Evolutionary conservation across 2,797 vertebrate species (phyloP).

Genomic region (Oreortyx pictus): DNA sequence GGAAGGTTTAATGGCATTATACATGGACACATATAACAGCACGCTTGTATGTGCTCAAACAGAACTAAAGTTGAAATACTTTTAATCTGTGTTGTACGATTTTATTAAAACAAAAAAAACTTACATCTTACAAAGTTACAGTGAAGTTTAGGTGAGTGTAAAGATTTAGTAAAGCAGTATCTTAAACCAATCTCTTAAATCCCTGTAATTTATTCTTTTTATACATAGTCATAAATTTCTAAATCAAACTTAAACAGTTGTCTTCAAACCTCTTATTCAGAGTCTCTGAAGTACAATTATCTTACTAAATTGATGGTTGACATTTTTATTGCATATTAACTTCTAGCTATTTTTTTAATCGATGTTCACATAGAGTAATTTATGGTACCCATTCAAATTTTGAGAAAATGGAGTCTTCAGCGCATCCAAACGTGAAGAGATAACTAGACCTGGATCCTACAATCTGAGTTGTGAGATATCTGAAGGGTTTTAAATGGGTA

Average conservation of each 20-base stretch:
- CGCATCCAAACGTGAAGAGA: background rate
- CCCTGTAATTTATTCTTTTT: background rate
- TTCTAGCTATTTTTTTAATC: constrained; percentile 15
- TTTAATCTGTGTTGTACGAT: background rate
- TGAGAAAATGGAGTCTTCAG: background rate
- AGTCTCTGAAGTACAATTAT: constrained; percentile 2
- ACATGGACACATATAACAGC: background rate
- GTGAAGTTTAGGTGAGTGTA: background rate
- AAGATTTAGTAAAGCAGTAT: constrained; percentile 37
- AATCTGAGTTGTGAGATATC: background rate
- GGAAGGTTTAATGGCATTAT: background rate
- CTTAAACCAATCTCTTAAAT: constrained; percentile 14
- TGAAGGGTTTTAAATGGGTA: background rate
- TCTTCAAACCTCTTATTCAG: constrained; percentile 9
- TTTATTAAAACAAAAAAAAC: constrained; percentile 13
- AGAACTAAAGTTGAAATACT: background rate
- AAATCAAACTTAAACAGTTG: constrained; percentile 11
- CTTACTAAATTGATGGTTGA: constrained; percentile 13
- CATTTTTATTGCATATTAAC: background rate
- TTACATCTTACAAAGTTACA: background rate
- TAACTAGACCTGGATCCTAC: background rate
- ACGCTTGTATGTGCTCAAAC: background rate
- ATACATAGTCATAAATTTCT: constrained; percentile 1
- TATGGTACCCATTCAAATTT: background rate
- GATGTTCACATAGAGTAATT: background rate